Conservation (phyloP, 2,888 invertebrate genomes). For the Acronicta psi region DNA sequence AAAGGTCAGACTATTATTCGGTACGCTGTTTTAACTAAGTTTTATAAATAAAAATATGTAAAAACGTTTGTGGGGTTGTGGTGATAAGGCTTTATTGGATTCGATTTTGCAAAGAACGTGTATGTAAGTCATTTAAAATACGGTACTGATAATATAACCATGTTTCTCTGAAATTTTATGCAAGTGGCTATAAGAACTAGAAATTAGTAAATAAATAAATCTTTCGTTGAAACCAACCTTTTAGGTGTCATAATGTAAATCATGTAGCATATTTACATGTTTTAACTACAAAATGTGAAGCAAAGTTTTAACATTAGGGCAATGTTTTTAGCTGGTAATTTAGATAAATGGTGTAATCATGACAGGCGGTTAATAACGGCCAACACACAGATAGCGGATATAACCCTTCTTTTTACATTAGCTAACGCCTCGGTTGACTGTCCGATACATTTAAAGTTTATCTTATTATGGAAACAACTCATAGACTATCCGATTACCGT, state of each 20-base stretch:
- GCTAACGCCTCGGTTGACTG: conserved; percentile 4
- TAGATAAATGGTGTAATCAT: conserved; percentile 33
- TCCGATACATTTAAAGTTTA: conserved; percentile 23
- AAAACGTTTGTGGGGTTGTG: too few relatives aligned
- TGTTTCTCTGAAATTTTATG: too few relatives aligned
- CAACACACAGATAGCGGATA: neutral
- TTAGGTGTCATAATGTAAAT: too few relatives aligned
- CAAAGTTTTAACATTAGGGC: conserved; percentile 28
- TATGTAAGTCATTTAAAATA: too few relatives aligned
- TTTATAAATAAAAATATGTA: too few relatives aligned
- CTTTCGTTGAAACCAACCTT: too few relatives aligned
- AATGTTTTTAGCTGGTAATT: conserved; percentile 35
- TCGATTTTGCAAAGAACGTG: too few relatives aligned
- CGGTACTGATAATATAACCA: too few relatives aligned
- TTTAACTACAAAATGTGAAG: conserved; percentile 19
- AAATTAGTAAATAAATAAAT: neutral
- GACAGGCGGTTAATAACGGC: conserved; percentile 13
- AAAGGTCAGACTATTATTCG: neutral
- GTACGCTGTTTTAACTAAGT: too few relatives aligned
- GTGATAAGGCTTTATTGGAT: too few relatives aligned
- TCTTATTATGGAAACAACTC: conserved; percentile 5
- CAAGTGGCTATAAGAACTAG: too few relatives aligned
- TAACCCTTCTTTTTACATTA: conserved; percentile 13
- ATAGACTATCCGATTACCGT: neutral
- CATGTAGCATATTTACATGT: too few relatives aligned